Evolutionary conservation across 53 echinoderm and acorn worm species (phyloP), one percentile per base, ranked within the genome.

Genomic region (Echinometra lucunter): DNA sequence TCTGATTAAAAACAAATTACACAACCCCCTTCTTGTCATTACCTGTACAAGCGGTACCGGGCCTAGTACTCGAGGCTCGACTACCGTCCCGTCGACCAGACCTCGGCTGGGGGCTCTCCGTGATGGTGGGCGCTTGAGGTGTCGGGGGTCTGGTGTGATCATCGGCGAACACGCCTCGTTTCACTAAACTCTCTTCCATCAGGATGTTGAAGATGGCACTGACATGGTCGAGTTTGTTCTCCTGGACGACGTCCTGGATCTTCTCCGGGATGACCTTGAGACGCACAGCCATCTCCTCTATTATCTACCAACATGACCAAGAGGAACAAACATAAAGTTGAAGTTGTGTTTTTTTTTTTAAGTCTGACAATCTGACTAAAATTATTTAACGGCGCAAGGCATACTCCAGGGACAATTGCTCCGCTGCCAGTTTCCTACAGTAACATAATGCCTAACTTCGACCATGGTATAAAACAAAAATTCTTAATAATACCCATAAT

Each of bases 171-270:
- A 97, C 85, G 3, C 97, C 96, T 88, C 90, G 96, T 74, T 95
- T 63, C 56, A 89, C 82, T 93, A 96, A 88, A 25, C 93, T 45
- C 58, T 98, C 96, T 42, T 98, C 96, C 88, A 98, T 28, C 75
- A 98, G 82, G 23, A 98, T 92, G 92, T 98, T 98, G 56, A 95
- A 98, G 45, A 98, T 96, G 28, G 99, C 99, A 57, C 97, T 97
- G 78, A 95, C 82, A 13, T 98, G 97, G 56, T 98, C 98, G 9
- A 95, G 92, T 30, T 95, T 95, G 75, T 95, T 95, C 74, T 98
- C 97, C 44, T 97, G 95, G 32, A 97, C 95, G 55, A 82, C 94
- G 72, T 92, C 89, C 66, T 96, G 94, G 49, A 98, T 96, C 53
- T 91, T 95, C 12, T 95, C 92, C 17, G 93, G 66, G 3, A 44